Conservation (phyloP, 1,140 invertebrate genomes). For the Lethrus apterus region DNA sequence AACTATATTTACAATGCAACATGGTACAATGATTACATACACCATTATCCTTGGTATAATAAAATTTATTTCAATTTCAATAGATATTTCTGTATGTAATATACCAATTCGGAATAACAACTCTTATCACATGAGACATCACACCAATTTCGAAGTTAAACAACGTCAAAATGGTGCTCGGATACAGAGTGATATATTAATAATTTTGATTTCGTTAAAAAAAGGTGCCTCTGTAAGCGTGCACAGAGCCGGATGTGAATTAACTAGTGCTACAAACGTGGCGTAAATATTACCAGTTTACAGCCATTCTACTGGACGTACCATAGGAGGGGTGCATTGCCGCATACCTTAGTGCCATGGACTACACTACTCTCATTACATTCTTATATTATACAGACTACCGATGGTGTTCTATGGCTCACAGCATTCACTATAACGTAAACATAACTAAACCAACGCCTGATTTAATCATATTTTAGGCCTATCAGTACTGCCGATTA, state of each 20-base stretch:
- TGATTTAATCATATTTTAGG: conserved; percentile 11
- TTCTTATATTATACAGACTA: conserved; percentile 21
- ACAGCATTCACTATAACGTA: conserved; percentile 22
- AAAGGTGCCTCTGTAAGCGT: no score
- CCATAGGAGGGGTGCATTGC: conserved; percentile 35
- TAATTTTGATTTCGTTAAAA: no score
- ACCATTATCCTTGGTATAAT: conserved; percentile 30
- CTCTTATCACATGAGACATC: conserved; percentile 34
- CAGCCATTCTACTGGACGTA: conserved; percentile 28
- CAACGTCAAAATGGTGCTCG: conserved; percentile 9
- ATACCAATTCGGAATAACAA: conserved; percentile 32
- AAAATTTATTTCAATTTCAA: conserved; percentile 26
- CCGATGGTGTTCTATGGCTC: conserved; percentile 29
- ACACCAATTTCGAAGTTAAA: no score
- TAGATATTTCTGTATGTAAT: conserved; percentile 10
- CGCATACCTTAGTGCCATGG: conserved; percentile 31
- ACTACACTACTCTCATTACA: conserved; percentile 18
- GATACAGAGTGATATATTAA: conserved; percentile 14
- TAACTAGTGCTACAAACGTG: no score
- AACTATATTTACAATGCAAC: conserved; percentile 40
- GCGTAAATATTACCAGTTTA: neutral
- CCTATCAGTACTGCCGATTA: conserved; percentile 8
- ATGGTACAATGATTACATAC: conserved; percentile 33
- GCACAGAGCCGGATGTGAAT: conserved; percentile 28
- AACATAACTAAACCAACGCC: no score